These are phyloP conservation scores for Silurus lanzhouensis DNA, from an alignment of 2,797 vertebrate species.

Conservation along the genomic window DNA sequence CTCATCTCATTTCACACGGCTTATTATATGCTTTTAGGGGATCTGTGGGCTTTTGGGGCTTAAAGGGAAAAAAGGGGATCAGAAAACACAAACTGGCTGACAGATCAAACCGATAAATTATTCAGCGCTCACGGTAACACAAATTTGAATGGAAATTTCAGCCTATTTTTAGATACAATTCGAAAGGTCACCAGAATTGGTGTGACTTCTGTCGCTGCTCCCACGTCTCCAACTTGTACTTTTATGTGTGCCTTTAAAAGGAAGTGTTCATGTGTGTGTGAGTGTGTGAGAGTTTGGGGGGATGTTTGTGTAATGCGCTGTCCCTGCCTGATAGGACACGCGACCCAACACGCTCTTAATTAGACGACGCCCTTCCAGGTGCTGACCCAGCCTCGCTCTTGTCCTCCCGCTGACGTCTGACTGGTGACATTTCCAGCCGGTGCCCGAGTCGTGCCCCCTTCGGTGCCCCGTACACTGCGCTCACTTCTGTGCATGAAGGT, in stretches of 20 bases:
- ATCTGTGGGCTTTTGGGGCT: slow-evolving; percentile 6
- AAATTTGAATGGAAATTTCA: slow-evolving; percentile 75
- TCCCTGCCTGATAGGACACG: slow-evolving; percentile 78
- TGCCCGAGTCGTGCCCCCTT: slow-evolving; percentile 60
- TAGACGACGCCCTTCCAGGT: slow-evolving; percentile 84
- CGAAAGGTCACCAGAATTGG: slow-evolving; percentile 74
- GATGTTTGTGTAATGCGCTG: slow-evolving; percentile 57
- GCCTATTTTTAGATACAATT: slow-evolving; percentile 74
- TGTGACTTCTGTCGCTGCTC: slow-evolving; percentile 65
- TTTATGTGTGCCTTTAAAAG: slow-evolving; percentile 53
- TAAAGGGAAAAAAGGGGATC: slow-evolving; percentile 9
- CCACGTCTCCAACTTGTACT: slow-evolving; percentile 53
- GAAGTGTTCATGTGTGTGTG: slow-evolving; percentile 49
- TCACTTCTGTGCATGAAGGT: slow-evolving; percentile 41
- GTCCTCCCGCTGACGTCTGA: slow-evolving; percentile 77
- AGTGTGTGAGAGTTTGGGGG: slow-evolving; percentile 19
- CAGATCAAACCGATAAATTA: slow-evolving; percentile 73
- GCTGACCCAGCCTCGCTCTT: slow-evolving; percentile 79
- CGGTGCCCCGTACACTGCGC: slow-evolving; percentile 11
- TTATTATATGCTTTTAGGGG: slow-evolving; percentile 36
- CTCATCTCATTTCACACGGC: slow-evolving; percentile 29
- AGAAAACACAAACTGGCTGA: slow-evolving; percentile 59
- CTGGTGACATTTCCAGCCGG: slow-evolving; percentile 82
- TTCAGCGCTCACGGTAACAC: slow-evolving; percentile 72
- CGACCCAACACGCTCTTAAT: slow-evolving; percentile 79